Percentiles rank a stretch among this genome's conserved stretches.
Evolutionary conservation across 2,113 vertebrate genomes (phyloP).

Genomic region (Candoia aspera): DNA sequence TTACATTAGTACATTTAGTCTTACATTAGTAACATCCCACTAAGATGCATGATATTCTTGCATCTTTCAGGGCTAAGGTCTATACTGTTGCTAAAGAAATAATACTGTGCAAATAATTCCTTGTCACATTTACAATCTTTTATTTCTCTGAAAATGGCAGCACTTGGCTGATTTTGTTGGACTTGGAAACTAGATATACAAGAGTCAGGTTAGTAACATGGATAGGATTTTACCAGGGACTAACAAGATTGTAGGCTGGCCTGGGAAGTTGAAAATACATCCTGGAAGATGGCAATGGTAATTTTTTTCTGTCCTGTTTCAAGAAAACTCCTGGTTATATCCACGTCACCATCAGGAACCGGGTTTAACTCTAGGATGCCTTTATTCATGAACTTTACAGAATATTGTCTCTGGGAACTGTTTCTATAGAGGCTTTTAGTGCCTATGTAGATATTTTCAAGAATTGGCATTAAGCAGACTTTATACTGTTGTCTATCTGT

Average conservation of each 20-base stretch:
- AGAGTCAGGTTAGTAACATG: too few relatives aligned
- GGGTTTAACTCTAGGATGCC: too few relatives aligned
- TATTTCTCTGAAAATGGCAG: neutral
- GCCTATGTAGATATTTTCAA: neutral
- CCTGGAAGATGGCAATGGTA: too few relatives aligned
- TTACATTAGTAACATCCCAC: neutral
- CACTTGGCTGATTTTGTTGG: too few relatives aligned
- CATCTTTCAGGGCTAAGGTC: neutral
- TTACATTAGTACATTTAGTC: neutral
- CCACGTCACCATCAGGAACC: too few relatives aligned
- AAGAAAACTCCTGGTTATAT: too few relatives aligned
- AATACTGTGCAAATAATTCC: constrained; percentile 5
- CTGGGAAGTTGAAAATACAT: too few relatives aligned
- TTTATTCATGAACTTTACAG: neutral
- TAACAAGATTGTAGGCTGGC: too few relatives aligned
- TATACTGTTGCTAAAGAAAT: constrained; percentile 19
- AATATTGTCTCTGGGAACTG: neutral
- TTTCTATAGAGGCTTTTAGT: neutral
- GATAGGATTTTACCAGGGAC: too few relatives aligned
- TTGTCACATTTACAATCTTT: constrained; percentile 5
- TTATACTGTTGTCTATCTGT: neutral
- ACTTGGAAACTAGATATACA: too few relatives aligned
- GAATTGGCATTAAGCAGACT: neutral
- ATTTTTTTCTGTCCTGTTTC: too few relatives aligned
- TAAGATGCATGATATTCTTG: neutral